Evolutionary conservation across 2,888 invertebrate genomes (phyloP).

Genomic region (Iphiclides podalirius): DNA sequence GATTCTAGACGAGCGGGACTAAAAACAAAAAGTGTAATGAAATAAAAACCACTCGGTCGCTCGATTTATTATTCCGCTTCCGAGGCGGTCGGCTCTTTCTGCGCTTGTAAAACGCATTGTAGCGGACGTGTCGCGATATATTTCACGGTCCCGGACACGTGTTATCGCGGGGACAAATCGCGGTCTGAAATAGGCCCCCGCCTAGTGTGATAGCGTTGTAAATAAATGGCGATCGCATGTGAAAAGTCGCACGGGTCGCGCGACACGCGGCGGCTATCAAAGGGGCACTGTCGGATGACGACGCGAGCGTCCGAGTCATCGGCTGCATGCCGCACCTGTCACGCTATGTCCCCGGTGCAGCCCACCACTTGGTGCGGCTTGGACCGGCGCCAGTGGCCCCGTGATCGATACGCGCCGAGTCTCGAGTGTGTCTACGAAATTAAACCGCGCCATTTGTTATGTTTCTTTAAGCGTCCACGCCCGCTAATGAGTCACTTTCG

Average conservation of each 20-base stretch:
- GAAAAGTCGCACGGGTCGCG: constrained; percentile 39
- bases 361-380: constrained; percentile 74
- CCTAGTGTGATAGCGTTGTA: constrained; percentile 19
- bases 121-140: constrained; percentile 25
- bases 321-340: constrained; percentile 78
- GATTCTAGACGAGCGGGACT: constrained; percentile 54
- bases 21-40: constrained; percentile 39
- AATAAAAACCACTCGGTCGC: constrained; percentile 22
- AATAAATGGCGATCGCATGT: constrained; percentile 20
- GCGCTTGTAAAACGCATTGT: constrained; percentile 19
- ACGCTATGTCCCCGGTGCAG: constrained; percentile 65
- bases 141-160: constrained; percentile 17
- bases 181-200: constrained; percentile 17
- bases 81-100: constrained; percentile 12
- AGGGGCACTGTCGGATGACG: constrained; percentile 52
- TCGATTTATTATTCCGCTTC: constrained; percentile 28
- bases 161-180: constrained; percentile 26
- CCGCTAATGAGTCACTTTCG: constrained; percentile 58
- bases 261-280: constrained; percentile 54
- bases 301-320: constrained; percentile 61
- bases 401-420: constrained; percentile 72
- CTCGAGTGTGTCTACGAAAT: constrained; percentile 77
- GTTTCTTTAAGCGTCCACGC: constrained; percentile 65
- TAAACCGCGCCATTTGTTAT: constrained; percentile 76
- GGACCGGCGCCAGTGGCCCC: constrained; percentile 67